Evolutionary conservation across 2,113 vertebrate genomes (phyloP).

Genomic region (Tragelaphus buxtoni): DNA sequence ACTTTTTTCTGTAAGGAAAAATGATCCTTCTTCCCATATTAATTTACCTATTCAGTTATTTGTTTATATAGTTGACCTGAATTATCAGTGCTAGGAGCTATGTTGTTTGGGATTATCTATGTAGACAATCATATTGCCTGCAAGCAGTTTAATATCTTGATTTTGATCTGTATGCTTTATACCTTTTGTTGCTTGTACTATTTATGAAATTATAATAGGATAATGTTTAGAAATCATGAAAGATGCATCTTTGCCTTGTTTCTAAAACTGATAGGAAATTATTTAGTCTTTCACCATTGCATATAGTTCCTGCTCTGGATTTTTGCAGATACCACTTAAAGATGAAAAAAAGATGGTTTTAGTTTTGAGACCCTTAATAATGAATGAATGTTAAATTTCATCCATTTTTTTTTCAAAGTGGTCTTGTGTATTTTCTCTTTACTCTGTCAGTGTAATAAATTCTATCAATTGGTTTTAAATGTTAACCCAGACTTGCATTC

Average conservation of each 20-base stretch:
- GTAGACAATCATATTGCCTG: neutral
- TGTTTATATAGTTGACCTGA: neutral
- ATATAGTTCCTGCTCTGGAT: neutral
- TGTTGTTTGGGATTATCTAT: neutral
- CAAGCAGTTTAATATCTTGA: neutral
- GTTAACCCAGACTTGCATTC: neutral
- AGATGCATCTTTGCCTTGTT: neutral
- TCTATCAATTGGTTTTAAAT: neutral
- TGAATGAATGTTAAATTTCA: neutral
- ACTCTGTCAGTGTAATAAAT: neutral
- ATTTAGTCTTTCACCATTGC: neutral
- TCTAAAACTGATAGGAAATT: neutral
- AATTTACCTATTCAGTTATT: neutral
- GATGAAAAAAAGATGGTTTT: neutral
- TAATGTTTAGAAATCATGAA: neutral
- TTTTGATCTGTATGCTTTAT: neutral
- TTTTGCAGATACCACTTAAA: neutral
- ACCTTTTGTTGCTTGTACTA: neutral
- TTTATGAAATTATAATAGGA: neutral
- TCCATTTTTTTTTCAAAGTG: neutral
- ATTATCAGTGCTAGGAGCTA: neutral
- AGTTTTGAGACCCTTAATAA: neutral
- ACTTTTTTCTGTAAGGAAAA: neutral
- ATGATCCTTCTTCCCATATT: neutral
- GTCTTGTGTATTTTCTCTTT: neutral